Conservation (phyloP, 2,797 vertebrate genomes). For the Cyprinella venusta region DNA sequence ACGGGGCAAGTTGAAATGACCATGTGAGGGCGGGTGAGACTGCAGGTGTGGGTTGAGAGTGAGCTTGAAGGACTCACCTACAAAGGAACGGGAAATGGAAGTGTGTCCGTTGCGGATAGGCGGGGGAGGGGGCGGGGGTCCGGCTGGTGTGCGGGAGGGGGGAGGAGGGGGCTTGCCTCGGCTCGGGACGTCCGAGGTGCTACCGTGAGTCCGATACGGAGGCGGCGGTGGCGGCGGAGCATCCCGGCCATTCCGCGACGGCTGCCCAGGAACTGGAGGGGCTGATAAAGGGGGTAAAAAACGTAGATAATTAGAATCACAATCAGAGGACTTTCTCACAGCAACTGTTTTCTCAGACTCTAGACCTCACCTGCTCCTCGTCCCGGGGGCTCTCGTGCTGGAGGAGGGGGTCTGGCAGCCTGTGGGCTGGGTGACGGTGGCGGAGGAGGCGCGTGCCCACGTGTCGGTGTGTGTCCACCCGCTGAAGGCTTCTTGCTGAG, state of each 20-base stretch:
- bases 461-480: conserved; percentile 75
- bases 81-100: conserved; percentile 83
- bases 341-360: neutral
- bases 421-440: conserved; percentile 83
- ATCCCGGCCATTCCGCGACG: conserved; percentile 81
- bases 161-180: conserved; percentile 85
- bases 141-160: conserved; percentile 83
- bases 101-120: conserved; percentile 89
- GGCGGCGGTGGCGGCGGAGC: conserved; percentile 85
- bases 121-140: conserved; percentile 86
- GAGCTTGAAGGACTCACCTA: conserved; percentile 79
- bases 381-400: conserved; percentile 82
- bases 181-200: conserved; percentile 73
- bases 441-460: conserved; percentile 81
- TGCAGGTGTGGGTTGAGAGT: neutral
- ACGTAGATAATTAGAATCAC: neutral
- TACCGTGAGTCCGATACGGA: conserved; percentile 84
- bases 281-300: conserved; percentile 68
- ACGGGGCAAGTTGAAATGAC: neutral
- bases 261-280: conserved; percentile 80
- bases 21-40: neutral
- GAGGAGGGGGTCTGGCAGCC: conserved; percentile 82
- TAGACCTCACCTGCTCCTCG: conserved; percentile 83
- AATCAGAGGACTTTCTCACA: neutral
- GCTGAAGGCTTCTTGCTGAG: conserved; percentile 84